These are phyloP conservation scores for Antheraea pernyi DNA, from an alignment of 1,140 invertebrate species.

Conservation along the genomic window DNA sequence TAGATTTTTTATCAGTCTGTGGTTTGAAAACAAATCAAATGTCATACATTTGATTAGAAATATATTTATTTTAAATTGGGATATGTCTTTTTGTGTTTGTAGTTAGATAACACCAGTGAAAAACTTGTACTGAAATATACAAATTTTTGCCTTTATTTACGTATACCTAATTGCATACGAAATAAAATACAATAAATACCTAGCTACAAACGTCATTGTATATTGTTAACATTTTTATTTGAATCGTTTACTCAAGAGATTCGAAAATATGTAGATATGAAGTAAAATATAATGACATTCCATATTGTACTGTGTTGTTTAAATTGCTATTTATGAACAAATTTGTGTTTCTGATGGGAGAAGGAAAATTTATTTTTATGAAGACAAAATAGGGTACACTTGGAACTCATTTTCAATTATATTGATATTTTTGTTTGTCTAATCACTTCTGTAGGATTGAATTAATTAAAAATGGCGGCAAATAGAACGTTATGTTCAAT, in stretches of 20 bases:
- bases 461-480: no score
- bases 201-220: conserved; percentile 58
- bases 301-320: conserved; percentile 76
- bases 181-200: conserved; percentile 44
- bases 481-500: no score
- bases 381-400: not conserved
- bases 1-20: conserved; percentile 77
- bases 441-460: no score
- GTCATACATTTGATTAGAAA: conserved; percentile 79
- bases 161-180: conserved; percentile 35
- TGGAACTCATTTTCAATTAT: not conserved
- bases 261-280: conserved; percentile 74
- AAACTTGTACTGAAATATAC: conserved; percentile 52
- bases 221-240: conserved; percentile 74
- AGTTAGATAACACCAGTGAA: conserved; percentile 71
- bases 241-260: conserved; percentile 59
- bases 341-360: not conserved
- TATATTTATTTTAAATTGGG: conserved; percentile 78
- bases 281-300: conserved; percentile 79
- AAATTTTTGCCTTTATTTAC: conserved; percentile 45
- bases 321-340: conserved; percentile 38
- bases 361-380: no score
- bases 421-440: not conserved
- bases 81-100: conserved; percentile 77
- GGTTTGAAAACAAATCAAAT: conserved; percentile 73